Percentiles rank a stretch among this genome's conserved stretches.
phyloP scores from a whole-genome alignment of 2,888 invertebrate genomes.

The Erynnis tages region DNA sequence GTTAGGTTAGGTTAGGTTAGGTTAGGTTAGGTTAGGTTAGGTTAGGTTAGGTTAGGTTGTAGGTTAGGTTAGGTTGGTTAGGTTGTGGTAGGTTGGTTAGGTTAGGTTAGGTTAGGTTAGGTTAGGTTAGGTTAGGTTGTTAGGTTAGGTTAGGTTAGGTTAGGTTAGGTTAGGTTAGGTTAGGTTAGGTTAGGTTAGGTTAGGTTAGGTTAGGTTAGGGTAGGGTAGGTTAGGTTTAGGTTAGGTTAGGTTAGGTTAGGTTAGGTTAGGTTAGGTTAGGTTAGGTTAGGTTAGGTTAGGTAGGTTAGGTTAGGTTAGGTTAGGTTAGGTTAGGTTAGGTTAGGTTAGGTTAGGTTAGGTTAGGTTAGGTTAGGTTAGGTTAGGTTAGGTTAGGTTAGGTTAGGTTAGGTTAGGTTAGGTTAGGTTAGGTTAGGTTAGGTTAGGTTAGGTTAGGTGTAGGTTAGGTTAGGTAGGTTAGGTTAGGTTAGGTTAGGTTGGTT shows the following conservation, averaged over 20 bases:
- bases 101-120: slow-evolving; percentile 27
- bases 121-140: slow-evolving; percentile 24
- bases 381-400: slow-evolving; percentile 1
- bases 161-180: neutral
- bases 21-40: slow-evolving; percentile 30
- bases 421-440: slow-evolving; percentile 6
- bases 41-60: slow-evolving; percentile 20
- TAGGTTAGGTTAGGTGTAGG: neutral
- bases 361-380: slow-evolving; percentile 24
- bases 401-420: slow-evolving; percentile 12
- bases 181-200: too few relatives aligned
- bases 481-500: too few relatives aligned
- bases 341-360: slow-evolving; percentile 27
- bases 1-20: slow-evolving; percentile 30
- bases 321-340: slow-evolving; percentile 28
- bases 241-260: slow-evolving; percentile 10
- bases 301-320: slow-evolving; percentile 28
- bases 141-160: neutral
- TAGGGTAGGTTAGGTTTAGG: slow-evolving; percentile 14
- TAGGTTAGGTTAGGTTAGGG: neutral
- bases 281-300: slow-evolving; percentile 27
- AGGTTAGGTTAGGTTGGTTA: slow-evolving; percentile 4
- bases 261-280: slow-evolving; percentile 19
- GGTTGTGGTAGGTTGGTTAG: slow-evolving; percentile 23
- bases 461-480: too few relatives aligned